Percentiles rank a stretch among this genome's conserved stretches.
Conservation (phyloP, 2,113 vertebrate genomes). For the Rhombomys opimus region DNA sequence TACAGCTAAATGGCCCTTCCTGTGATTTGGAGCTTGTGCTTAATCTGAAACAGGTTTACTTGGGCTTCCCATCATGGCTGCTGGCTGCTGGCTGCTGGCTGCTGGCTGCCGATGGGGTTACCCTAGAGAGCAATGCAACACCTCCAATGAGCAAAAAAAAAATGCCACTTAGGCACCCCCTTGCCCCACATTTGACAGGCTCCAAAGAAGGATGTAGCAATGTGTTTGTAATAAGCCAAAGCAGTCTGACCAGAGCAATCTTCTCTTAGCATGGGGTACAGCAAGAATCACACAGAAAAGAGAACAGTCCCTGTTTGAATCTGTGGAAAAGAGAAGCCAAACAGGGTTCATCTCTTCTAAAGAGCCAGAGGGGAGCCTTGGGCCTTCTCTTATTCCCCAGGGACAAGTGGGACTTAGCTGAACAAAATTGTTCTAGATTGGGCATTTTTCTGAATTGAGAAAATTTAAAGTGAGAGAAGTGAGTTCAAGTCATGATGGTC, state of each 20-base stretch:
- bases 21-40: conserved; percentile 42
- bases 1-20: conserved; percentile 22
- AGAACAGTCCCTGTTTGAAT: conserved; percentile 73
- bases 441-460: conserved; percentile 34
- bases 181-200: conserved; percentile 84
- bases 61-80: conserved; percentile 55
- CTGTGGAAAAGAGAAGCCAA: conserved; percentile 56
- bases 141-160: conserved; percentile 82
- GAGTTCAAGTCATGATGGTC: neutral
- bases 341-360: conserved; percentile 48
- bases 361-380: conserved; percentile 9
- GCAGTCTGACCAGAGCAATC: conserved; percentile 81
- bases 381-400: conserved; percentile 17
- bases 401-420: neutral
- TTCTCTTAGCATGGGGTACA: conserved; percentile 80
- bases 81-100: conserved; percentile 64
- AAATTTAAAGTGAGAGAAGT: neutral
- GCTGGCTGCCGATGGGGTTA: conserved; percentile 76
- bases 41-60: conserved; percentile 54
- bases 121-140: conserved; percentile 73
- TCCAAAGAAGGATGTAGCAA: conserved; percentile 81
- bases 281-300: conserved; percentile 70
- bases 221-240: conserved; percentile 79
- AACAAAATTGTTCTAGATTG: neutral
- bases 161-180: conserved; percentile 87